phyloP scores from a whole-genome alignment of 2,113 vertebrate genomes.

The Podocnemis expansa region DNA sequence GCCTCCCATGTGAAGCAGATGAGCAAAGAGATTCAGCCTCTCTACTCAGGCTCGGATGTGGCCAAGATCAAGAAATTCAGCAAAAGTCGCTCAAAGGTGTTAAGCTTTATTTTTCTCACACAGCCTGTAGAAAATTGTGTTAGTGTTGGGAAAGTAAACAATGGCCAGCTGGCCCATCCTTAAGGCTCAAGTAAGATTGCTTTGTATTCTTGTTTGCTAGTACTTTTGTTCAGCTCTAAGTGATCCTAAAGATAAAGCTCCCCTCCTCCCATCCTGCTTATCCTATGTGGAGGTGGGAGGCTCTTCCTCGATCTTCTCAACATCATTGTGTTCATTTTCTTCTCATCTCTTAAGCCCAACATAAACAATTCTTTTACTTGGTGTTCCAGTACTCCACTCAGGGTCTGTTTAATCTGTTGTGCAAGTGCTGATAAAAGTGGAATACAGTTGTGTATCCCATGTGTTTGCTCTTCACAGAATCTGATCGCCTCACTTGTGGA shows the following conservation, averaged over 20 bases:
- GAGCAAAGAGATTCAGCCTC: constrained; percentile 88
- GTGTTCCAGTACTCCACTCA: no score
- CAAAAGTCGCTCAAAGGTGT: constrained; percentile 85
- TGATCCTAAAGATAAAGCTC: not conserved
- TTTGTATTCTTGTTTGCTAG: not conserved
- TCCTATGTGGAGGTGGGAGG: not conserved
- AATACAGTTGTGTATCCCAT: no score
- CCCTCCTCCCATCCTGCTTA: not conserved
- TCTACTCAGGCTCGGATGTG: constrained; percentile 89
- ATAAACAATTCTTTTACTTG: no score
- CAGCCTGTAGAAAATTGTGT: not conserved
- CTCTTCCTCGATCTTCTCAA: not conserved
- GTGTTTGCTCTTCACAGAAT: no score
- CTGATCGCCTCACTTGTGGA: no score
- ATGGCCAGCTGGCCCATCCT: not conserved
- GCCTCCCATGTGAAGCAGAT: constrained; percentile 93
- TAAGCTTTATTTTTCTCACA: rapidly evolving
- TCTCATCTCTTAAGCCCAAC: no score
- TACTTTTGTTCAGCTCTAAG: not conserved
- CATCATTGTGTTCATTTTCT: no score
- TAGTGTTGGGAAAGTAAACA: not conserved
- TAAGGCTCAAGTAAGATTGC: not conserved
- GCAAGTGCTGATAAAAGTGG: no score
- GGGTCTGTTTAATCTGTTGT: no score
- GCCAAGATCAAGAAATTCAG: constrained; percentile 96